phyloP scores from a whole-genome alignment of 1,140 invertebrate genomes.

The Homarus americanus region DNA sequence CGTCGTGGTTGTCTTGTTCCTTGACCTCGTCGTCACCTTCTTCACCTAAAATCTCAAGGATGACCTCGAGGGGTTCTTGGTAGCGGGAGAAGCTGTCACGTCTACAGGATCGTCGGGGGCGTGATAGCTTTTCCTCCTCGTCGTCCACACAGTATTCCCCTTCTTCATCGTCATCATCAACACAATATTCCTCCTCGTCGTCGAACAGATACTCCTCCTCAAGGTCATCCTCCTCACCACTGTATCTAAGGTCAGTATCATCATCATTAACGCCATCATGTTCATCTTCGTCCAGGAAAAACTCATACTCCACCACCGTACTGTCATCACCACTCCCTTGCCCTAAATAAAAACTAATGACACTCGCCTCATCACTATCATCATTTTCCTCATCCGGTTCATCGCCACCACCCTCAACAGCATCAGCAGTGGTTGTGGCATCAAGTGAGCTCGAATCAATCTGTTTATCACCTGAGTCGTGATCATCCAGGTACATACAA shows the following conservation, averaged over 20 bases:
- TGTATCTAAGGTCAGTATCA: background rate
- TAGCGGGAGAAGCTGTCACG: slow-evolving; percentile 20
- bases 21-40: slow-evolving; percentile 41
- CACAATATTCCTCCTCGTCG: slow-evolving; percentile 20
- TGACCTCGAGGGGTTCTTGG: slow-evolving; percentile 60
- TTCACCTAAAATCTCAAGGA: slow-evolving; percentile 56
- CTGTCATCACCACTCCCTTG: background rate
- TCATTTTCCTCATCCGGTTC: background rate
- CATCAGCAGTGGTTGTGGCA: background rate
- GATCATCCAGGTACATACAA: background rate
- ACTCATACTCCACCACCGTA: slow-evolving; percentile 26
- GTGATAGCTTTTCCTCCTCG: background rate
- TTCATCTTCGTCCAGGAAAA: slow-evolving; percentile 41
- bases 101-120: background rate
- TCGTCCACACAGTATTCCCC: slow-evolving; percentile 1
- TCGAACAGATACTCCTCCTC: slow-evolving; percentile 1
- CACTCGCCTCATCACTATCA: slow-evolving; percentile 12
- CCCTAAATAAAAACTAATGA: background rate
- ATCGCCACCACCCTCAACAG: background rate
- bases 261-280: slow-evolving; percentile 11
- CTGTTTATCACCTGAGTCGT: background rate
- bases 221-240: background rate
- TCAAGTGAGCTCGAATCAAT: background rate
- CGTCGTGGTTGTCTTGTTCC: background rate
- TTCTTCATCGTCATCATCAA: slow-evolving; percentile 25